These are phyloP conservation scores for Xiphophorus hellerii DNA, from an alignment of 2,113 vertebrate genomes.

Conservation along the genomic window DNA sequence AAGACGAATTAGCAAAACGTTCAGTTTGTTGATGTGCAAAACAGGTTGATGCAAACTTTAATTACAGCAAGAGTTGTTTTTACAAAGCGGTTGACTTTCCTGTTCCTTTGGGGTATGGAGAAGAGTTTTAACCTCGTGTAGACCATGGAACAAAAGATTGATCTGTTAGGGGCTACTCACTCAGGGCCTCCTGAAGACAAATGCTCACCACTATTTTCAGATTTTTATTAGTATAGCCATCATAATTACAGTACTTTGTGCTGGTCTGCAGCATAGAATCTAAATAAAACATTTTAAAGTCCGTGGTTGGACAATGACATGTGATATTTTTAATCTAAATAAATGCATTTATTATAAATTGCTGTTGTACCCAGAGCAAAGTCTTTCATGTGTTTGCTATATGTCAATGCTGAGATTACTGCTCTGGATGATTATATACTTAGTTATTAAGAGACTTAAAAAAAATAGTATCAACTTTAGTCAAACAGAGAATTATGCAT, in stretches of 20 bases:
- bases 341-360: too few species aligned
- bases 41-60: neutral
- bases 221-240: too few species aligned
- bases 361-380: neutral
- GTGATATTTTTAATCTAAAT: neutral
- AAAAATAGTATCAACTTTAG: slow-evolving; percentile 44
- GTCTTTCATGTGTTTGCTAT: slow-evolving; percentile 49
- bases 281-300: neutral
- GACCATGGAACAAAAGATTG: neutral
- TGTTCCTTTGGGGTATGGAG: too few species aligned
- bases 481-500: slow-evolving; percentile 77
- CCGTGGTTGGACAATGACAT: neutral
- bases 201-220: too few species aligned
- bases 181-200: neutral
- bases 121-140: neutral
- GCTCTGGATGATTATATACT: slow-evolving; percentile 48
- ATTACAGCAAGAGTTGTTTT: neutral
- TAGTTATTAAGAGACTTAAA: slow-evolving; percentile 53
- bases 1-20: neutral
- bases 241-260: neutral
- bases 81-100: neutral
- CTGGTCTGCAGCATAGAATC: neutral
- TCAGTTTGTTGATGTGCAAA: neutral
- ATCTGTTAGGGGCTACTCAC: neutral
- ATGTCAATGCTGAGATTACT: slow-evolving; percentile 43